Base-by-base conservation (phyloP, 2,888 invertebrate species). In the Calephelis perditalis region DNA sequence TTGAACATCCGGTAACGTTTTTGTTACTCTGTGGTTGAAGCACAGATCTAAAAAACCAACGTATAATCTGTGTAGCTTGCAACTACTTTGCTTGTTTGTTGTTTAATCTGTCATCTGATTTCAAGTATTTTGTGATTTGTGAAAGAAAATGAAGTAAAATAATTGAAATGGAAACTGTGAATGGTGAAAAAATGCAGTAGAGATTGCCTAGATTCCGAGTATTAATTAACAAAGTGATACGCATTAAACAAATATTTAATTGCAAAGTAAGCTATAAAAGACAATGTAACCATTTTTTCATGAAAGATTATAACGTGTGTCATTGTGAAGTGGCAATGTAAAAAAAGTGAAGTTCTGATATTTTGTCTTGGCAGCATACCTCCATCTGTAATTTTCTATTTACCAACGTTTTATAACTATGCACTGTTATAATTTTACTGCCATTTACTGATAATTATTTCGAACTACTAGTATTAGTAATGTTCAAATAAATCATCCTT, bases 91-190 rank as follows among this genome's bases (percentile, higher is more conserved):
- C 40, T 40, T 40, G 40, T 45, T 45, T 26, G 35, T 35, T 52
- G 26, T 52, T 26, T 52, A 52, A 52, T 52, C 52, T 52, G 52
- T 52, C 52, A 52, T 52, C 36, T 52, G 35, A 46, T 55, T 54
- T 59, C 36, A 49, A 58, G 58, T 58, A 49, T 49, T 40, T 49
- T 49, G 45, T 60, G 40, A 60, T 60, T 56, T 59, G 46, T 60
- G 60, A 60, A 55, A 60, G 60, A 56, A 44, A 60, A 60, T 60
- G 60, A 55, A 60, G 40, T 56, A 60, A 60, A 49, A 35, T 36
- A 60, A 52, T 56, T 60, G 40, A 56, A 47, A 36, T 47, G 47
- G 54, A 35, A 26, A 54, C 35, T 54, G 54, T 36, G 54, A 52
- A 54, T 54, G 7, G 54, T 54, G 54, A 7, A 54, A 54, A 54